Evolutionary conservation across 2,797 vertebrate genomes (phyloP), one percentile per base, ranked within the genome.

Genomic region (Moxostoma hubbsi): DNA sequence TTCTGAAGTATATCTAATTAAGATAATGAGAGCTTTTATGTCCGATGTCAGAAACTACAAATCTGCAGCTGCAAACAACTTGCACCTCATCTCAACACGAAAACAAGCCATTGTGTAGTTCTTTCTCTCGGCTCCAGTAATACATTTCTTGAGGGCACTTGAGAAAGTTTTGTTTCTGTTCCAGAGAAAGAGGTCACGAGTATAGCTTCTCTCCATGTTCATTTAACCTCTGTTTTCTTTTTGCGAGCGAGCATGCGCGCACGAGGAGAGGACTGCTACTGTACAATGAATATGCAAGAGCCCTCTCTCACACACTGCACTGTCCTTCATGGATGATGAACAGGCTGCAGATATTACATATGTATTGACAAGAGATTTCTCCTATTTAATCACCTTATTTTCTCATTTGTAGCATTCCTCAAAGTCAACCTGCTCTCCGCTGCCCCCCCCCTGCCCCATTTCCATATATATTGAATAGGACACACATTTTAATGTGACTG

Each of bases 21-120:
- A 89, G 88, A 91, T 92, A 91, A 92, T 92, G 89, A 91, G 89
- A 86, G 89, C 91, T 91, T 91, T 91, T 89, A 92, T 90, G 90
- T 90, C 82, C 77, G 62, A 76, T 84, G 83, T 87, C 86, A 87
- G 87, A 92, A 87, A 85, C 77, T 69, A 83, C 81, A 73, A 81
- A 77, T 82, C 78, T 62, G 82, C 83, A 83, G 79, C 83, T 53
- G 43, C 73, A 65, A 82, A 69, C 63, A 85, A 70, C 86, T 65
- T 74, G 81, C 72, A 77, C 81, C 86, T 10, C 18, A 9, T 68
- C 54, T 72, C 65, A 51, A 18, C 53, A 36, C 61, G 51, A 79
- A 81, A 72, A 69, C 67, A 76, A 67, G 43, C 53, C 67, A 58
- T 63, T 53, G 15, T 63, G 50, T 46, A 53, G 8, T 55, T 53